Base-by-base conservation (phyloP, 2,888 invertebrate species). In the Mystacides longicornis region DNA sequence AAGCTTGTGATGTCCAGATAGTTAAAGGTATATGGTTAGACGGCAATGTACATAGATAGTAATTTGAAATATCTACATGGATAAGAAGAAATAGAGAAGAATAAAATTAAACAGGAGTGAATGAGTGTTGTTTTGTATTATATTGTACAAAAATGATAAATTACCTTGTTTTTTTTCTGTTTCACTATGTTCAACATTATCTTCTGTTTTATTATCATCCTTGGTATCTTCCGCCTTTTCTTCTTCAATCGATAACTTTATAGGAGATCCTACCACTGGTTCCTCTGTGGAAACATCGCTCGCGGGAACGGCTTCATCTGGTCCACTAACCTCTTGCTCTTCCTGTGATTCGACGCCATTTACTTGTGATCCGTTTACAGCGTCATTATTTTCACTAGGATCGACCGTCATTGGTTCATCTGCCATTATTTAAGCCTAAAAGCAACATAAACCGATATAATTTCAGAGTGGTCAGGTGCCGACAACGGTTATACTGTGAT, bases 361-460 rank as follows among this genome's bases (percentile, higher is more conserved):
- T 21, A 58, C 51, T 51, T 52, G 53, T 27, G 47, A 37, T 23
- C 22, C 54, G 27, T n/a, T 49, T 3, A 33, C 51, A 18, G 52
- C 57, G 22, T 54, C 56, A 16, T 52, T 51, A 37, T 57, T 56
- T 2, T 23, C 18, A 19, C 55, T 52, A 21, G 53, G 49, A 19
- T 50, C 53, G 49, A 51, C 54, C 4, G 52, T 23, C 56, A 57
- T 51, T 14, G 56, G 48, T 23, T 56, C 58, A 22, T 60, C 57
- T 31, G 60, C 57, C 58, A 58, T 60, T 22, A 33, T 51, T 57
- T 42, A 57, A 43, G 51, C 47, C 57, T 52, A 47, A 11, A 19
- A 42, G 54, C 37, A 19, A 33, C 19, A 49, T 9, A 52, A 50
- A 50, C 16, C 55, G n/a, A 27, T 42, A 42, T 55, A 55, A 37